Evolutionary conservation across 2,797 vertebrate genomes (phyloP).

Genomic region (Euthynnus affinis): DNA sequence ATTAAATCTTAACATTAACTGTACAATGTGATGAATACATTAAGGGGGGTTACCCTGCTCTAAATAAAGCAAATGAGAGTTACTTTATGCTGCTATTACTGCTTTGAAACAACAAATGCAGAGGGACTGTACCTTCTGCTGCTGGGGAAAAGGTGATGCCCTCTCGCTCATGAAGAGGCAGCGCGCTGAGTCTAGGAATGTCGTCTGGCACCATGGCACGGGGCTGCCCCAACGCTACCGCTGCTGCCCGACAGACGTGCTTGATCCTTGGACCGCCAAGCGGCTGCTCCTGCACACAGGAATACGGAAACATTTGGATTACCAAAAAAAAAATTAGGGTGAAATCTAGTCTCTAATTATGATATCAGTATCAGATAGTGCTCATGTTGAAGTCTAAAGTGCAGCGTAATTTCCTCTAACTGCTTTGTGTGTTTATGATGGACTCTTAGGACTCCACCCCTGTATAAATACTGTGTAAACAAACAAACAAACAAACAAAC

Average conservation of each 20-base stretch:
- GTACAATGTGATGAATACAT: slow-evolving; percentile 2
- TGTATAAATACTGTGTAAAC: neutral
- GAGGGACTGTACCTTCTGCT: slow-evolving; percentile 84
- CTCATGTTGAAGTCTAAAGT: neutral
- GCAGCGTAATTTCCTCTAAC: neutral
- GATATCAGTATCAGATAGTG: neutral
- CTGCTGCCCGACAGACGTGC: slow-evolving; percentile 93
- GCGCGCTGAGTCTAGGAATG: slow-evolving; percentile 92
- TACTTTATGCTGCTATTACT: slow-evolving; percentile 4
- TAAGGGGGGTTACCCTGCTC: neutral
- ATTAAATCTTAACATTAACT: neutral
- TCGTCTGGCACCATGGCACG: slow-evolving; percentile 95
- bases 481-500: neutral
- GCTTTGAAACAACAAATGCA: slow-evolving; percentile 2
- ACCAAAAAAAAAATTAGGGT: neutral
- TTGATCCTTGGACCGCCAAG: slow-evolving; percentile 92
- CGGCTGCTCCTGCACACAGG: slow-evolving; percentile 74
- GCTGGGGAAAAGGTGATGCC: slow-evolving; percentile 85
- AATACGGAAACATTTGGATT: neutral
- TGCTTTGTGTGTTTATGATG: neutral
- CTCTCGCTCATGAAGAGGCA: slow-evolving; percentile 92
- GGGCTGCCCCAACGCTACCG: slow-evolving; percentile 92
- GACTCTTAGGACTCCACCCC: neutral
- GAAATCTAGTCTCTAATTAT: neutral
- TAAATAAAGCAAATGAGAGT: neutral